Percentiles rank a stretch among this genome's conserved stretches.
Evolutionary conservation across 2,113 vertebrate genomes (phyloP).

Genomic region (Podarcis raffonei): DNA sequence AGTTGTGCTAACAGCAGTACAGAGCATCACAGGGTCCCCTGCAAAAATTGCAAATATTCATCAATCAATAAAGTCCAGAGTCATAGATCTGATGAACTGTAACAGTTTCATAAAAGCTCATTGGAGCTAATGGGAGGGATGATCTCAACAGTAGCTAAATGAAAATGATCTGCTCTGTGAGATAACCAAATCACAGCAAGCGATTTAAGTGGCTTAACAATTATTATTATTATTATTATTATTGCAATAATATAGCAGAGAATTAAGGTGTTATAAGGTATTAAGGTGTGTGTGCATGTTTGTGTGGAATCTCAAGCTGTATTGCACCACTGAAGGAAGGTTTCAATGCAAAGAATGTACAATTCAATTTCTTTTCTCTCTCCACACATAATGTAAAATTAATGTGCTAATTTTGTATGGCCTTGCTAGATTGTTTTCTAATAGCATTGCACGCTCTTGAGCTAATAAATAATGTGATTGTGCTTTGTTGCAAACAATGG

Average conservation of each 20-base stretch:
- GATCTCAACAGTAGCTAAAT: conserved; percentile 1
- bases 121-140: not conserved
- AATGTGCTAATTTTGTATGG: conserved; percentile 23
- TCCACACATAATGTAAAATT: conserved; percentile 26
- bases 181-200: conserved; percentile 6
- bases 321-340: not conserved
- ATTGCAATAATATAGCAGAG: not conserved
- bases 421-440: conserved; percentile 14
- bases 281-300: not conserved
- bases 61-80: not conserved
- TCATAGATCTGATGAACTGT: not conserved
- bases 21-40: not conserved
- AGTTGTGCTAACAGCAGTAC: not conserved
- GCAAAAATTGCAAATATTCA: not conserved
- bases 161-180: not conserved
- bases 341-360: conserved; percentile 29
- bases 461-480: conserved; percentile 47
- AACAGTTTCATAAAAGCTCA: not conserved
- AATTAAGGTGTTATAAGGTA: not conserved
- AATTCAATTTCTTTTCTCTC: conserved; percentile 50
- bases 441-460: conserved; percentile 32
- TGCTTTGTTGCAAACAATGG: conserved; percentile 33
- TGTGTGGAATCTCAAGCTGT: not conserved
- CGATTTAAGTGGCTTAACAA: conserved; percentile 10
- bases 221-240: too few relatives aligned